These are phyloP conservation scores for Sebastes trivittatus DNA, from an alignment of 2,797 vertebrate species.

Conservation along the genomic window DNA sequence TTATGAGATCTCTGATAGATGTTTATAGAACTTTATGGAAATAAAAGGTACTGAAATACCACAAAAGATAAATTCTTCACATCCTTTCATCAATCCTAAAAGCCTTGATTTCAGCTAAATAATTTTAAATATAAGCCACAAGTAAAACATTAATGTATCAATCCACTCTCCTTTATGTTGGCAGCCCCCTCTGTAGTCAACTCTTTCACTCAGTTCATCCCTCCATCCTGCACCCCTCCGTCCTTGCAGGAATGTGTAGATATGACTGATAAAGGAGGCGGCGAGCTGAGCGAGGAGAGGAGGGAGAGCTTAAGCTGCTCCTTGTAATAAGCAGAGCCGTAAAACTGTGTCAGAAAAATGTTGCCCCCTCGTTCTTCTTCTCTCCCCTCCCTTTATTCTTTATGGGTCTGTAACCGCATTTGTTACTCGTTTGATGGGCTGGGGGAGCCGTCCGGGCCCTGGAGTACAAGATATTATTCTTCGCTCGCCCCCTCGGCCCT, in stretches of 20 bases:
- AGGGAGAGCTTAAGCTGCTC: slow-evolving; percentile 74
- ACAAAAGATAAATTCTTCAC: neutral
- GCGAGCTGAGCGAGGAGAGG: slow-evolving; percentile 45
- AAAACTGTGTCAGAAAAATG: slow-evolving; percentile 84
- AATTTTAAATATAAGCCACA: neutral
- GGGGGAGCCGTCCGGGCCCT: slow-evolving; percentile 79
- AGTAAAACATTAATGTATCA: neutral
- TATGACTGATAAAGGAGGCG: slow-evolving; percentile 70
- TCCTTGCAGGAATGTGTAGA: slow-evolving; percentile 71
- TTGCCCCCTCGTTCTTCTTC: slow-evolving; percentile 82
- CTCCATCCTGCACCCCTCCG: slow-evolving; percentile 40
- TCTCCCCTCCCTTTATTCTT: slow-evolving; percentile 79
- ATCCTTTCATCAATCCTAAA: neutral
- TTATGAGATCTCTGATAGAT: neutral
- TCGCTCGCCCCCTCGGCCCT: slow-evolving; percentile 68
- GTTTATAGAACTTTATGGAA: neutral
- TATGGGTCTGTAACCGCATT: slow-evolving; percentile 84
- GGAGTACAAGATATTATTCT: slow-evolving; percentile 86
- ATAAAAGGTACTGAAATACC: neutral
- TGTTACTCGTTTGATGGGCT: slow-evolving; percentile 85
- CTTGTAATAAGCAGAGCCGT: slow-evolving; percentile 76
- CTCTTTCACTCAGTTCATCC: slow-evolving; percentile 31
- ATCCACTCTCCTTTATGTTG: neutral
- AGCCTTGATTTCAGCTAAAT: neutral
- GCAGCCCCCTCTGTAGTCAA: neutral